These are phyloP conservation scores for Atrichornis clamosus DNA, from an alignment of 2,113 vertebrate species.

Conservation along the genomic window DNA sequence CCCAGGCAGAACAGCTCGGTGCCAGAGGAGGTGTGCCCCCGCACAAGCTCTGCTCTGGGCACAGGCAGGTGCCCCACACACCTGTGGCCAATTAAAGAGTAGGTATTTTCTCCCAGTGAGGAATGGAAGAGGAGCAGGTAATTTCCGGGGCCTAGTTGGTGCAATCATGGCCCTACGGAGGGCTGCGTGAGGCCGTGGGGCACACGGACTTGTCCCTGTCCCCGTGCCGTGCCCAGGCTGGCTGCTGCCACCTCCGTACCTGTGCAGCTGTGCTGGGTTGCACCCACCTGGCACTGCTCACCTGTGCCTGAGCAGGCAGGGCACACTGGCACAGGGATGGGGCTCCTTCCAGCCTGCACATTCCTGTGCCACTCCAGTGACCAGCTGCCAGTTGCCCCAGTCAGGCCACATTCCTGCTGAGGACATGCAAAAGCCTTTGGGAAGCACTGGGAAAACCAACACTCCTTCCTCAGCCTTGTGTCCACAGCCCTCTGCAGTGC, in stretches of 20 bases:
- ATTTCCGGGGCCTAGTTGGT: fast-evolving
- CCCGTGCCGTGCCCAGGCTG: fast-evolving
- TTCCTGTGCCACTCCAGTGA: neutral
- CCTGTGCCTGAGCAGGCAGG: fast-evolving
- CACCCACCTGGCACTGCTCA: neutral
- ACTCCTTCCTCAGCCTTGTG: neutral
- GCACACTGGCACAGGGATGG: neutral
- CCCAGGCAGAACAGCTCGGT: fast-evolving
- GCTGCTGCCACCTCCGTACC: neutral
- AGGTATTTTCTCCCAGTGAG: fast-evolving
- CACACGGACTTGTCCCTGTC: fast-evolving
- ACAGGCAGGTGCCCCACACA: neutral
- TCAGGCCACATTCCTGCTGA: neutral
- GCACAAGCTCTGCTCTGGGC: fast-evolving
- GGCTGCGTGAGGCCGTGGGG: neutral
- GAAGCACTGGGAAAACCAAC: neutral
- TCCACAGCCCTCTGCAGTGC: fast-evolving
- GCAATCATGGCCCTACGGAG: neutral
- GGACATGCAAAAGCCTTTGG: fast-evolving
- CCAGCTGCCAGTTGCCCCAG: neutral
- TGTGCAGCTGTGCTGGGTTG: fast-evolving
- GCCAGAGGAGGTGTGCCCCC: fast-evolving
- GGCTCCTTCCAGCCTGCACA: fast-evolving
- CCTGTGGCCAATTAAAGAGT: neutral
- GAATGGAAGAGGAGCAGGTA: neutral